These are phyloP conservation scores for Aplidium turbinatum DNA, from an alignment of 23 tunicate species.

Conservation along the genomic window DNA sequence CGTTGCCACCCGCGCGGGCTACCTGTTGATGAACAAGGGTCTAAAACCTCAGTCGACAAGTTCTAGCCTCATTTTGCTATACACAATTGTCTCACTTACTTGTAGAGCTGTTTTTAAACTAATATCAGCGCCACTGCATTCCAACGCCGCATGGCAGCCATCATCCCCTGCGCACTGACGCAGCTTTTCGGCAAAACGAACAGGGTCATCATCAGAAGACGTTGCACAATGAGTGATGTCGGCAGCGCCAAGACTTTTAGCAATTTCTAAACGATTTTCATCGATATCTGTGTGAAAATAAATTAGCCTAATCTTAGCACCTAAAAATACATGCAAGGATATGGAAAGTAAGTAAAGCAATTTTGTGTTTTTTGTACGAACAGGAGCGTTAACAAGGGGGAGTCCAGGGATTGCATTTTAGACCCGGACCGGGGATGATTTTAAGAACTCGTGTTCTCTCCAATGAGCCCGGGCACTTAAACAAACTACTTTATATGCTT, in stretches of 20 bases:
- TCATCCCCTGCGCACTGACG: conserved; percentile 33
- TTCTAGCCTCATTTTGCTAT: background rate
- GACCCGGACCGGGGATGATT: too few relatives aligned
- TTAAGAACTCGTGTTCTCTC: too few relatives aligned
- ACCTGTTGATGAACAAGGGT: conserved; percentile 41
- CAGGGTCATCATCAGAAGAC: conserved; percentile 20
- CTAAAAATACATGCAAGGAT: too few relatives aligned
- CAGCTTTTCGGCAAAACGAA: conserved; percentile 40
- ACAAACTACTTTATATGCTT: too few relatives aligned
- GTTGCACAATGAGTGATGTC: conserved; percentile 39
- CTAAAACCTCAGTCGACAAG: background rate
- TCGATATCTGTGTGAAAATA: conserved; percentile 69
- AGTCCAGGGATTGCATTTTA: too few relatives aligned
- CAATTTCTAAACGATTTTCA: conserved; percentile 53
- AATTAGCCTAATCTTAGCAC: too few relatives aligned
- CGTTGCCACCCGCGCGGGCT: conserved; percentile 72
- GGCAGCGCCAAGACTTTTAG: conserved; percentile 39
- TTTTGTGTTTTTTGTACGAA: too few relatives aligned
- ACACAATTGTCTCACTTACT: conserved; percentile 27
- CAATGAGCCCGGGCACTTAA: too few relatives aligned
- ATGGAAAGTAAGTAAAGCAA: too few relatives aligned
- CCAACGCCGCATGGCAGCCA: conserved; percentile 72
- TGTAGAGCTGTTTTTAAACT: conserved; percentile 72
- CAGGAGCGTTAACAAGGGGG: too few relatives aligned
- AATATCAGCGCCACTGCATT: conserved; percentile 96